phyloP scores from a whole-genome alignment of 2,888 invertebrate species.

The Caenorhabditis becei region DNA sequence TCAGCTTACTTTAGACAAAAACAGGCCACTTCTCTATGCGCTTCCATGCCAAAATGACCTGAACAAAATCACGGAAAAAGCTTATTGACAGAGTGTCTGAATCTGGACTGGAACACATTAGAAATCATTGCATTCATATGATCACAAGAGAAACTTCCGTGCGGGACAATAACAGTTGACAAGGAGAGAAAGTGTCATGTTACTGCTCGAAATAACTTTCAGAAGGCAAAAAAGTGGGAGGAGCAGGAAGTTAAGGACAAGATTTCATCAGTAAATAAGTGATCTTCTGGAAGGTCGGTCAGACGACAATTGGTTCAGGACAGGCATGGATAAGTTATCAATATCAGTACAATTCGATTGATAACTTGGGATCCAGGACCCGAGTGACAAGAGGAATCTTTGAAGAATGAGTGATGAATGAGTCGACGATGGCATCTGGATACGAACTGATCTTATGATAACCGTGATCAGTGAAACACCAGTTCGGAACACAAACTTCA shows the following conservation, averaged over 20 bases:
- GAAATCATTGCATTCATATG: neutral
- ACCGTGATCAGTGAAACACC: conserved; percentile 14
- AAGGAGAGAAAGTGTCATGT: neutral
- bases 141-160: neutral
- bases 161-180: neutral
- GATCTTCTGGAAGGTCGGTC: no score
- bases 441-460: neutral
- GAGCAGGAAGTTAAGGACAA: neutral
- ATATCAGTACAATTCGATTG: no score
- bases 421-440: neutral
- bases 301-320: no score
- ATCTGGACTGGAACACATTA: neutral
- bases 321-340: no score
- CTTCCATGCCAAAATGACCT: neutral
- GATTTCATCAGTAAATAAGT: no score
- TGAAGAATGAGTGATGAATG: neutral
- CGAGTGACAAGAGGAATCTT: neutral
- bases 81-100: neutral
- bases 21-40: no score
- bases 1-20: no score
- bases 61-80: neutral
- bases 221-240: no score
- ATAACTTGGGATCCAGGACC: no score
- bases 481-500: conserved; percentile 53
- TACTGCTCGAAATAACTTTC: conserved; percentile 2